Evolutionary conservation across 64 coral and sea anemone genomes (phyloP).

Genomic region (Pocillopora damicornis): DNA sequence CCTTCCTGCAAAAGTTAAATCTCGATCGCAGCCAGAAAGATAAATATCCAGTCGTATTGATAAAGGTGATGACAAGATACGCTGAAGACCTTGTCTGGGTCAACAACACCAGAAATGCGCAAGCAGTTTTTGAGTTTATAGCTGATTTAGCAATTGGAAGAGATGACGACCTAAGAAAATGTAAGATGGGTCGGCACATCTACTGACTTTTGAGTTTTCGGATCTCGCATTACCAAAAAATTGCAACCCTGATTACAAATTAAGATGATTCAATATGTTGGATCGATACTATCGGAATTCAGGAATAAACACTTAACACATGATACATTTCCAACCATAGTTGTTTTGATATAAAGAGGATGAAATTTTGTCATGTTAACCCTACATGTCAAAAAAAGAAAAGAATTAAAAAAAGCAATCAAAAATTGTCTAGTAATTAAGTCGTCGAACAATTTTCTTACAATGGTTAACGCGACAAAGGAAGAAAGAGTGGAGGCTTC

Average conservation of each 20-base stretch:
- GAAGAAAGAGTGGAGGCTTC: too few species aligned
- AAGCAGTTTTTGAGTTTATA: not conserved
- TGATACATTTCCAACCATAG: too few species aligned
- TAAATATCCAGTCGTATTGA: conserved; percentile 4
- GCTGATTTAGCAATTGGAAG: not conserved
- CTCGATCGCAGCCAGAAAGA: not conserved
- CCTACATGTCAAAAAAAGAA: too few species aligned
- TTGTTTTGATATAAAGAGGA: too few species aligned
- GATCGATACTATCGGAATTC: not conserved
- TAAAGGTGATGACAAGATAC: conserved; percentile 3
- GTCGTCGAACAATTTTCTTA: too few species aligned
- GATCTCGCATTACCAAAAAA: too few species aligned
- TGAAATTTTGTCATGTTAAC: too few species aligned
- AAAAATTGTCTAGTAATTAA: too few species aligned
- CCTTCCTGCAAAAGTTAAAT: not conserved
- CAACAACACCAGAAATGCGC: not conserved
- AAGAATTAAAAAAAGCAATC: too few species aligned
- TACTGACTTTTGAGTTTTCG: not conserved
- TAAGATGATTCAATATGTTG: too few species aligned
- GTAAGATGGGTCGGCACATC: not conserved
- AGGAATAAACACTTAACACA: not conserved
- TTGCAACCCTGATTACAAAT: not conserved
- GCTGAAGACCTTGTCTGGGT: conserved; percentile 15
- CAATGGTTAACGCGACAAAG: too few species aligned
- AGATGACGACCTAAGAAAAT: not conserved